A percentile compares a stretch with the other conserved stretches of the same genome.
These are phyloP conservation scores for Dissostichus mawsoni DNA, from an alignment of 2,113 vertebrate genomes.

Conservation along the genomic window DNA sequence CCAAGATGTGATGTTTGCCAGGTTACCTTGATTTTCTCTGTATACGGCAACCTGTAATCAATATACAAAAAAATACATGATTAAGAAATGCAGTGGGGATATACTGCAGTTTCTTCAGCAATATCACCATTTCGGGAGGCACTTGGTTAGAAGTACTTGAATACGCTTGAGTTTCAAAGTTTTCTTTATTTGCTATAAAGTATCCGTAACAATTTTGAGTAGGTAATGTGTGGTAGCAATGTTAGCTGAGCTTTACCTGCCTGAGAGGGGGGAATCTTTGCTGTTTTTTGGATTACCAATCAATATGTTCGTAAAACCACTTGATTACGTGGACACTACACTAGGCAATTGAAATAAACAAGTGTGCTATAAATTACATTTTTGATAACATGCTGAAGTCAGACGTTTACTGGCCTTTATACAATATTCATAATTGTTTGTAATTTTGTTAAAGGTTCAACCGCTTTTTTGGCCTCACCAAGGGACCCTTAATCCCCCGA, in stretches of 20 bases:
- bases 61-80: background rate
- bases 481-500: conserved; percentile 73
- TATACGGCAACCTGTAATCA: background rate
- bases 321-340: background rate
- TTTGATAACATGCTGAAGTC: background rate
- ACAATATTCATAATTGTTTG: background rate
- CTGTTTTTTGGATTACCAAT: background rate
- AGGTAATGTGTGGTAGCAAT: background rate
- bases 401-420: background rate
- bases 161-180: no score
- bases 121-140: background rate
- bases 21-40: background rate
- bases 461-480: conserved; percentile 80
- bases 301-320: background rate
- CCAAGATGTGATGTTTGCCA: background rate
- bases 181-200: background rate
- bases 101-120: background rate
- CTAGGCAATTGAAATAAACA: background rate
- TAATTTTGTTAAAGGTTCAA: conserved; percentile 79
- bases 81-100: background rate
- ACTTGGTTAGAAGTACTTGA: no score
- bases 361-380: background rate
- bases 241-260: background rate
- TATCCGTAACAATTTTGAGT: background rate
- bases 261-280: background rate